A percentile compares a stretch with the other conserved stretches of the same genome.
Evolutionary conservation across 2,113 vertebrate species (phyloP).

Genomic region (Desmodus rotundus): DNA sequence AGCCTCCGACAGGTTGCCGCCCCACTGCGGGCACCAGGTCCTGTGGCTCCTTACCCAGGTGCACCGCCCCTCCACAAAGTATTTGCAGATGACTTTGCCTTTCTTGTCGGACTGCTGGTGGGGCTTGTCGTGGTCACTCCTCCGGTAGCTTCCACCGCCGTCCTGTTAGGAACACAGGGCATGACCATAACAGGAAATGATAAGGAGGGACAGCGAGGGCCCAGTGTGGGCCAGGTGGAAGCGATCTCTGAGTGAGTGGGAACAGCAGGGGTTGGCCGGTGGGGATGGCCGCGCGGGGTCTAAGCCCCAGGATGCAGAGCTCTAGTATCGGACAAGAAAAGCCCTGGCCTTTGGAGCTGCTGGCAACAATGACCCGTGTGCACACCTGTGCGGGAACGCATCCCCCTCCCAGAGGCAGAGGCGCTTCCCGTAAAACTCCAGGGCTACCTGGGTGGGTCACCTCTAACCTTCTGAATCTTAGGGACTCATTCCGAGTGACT

Average conservation of each 20-base stretch:
- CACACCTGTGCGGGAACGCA: too few species aligned
- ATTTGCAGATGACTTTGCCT: conserved; percentile 97
- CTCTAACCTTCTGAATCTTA: neutral
- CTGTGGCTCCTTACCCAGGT: conserved; percentile 88
- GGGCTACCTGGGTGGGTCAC: neutral
- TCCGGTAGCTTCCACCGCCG: conserved; percentile 79
- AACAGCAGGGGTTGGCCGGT: accelerated
- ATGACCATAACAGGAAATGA: accelerated
- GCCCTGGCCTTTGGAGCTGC: neutral
- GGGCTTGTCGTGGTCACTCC: conserved; percentile 87
- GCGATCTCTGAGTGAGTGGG: accelerated
- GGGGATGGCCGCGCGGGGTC: accelerated
- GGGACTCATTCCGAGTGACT: neutral
- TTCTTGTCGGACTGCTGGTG: conserved; percentile 92
- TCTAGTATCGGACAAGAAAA: accelerated
- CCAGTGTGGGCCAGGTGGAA: neutral
- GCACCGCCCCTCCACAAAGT: conserved; percentile 95
- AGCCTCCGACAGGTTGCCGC: neutral
- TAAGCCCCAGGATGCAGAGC: accelerated
- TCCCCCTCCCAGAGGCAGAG: accelerated
- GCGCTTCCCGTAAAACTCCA: neutral
- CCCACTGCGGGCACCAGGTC: neutral
- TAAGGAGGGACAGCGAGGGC: accelerated
- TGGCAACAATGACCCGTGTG: accelerated
- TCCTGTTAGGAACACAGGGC: conserved; percentile 60